These are phyloP conservation scores for Gryllus bimaculatus DNA, from an alignment of 1,140 invertebrate species.

Conservation along the genomic window DNA sequence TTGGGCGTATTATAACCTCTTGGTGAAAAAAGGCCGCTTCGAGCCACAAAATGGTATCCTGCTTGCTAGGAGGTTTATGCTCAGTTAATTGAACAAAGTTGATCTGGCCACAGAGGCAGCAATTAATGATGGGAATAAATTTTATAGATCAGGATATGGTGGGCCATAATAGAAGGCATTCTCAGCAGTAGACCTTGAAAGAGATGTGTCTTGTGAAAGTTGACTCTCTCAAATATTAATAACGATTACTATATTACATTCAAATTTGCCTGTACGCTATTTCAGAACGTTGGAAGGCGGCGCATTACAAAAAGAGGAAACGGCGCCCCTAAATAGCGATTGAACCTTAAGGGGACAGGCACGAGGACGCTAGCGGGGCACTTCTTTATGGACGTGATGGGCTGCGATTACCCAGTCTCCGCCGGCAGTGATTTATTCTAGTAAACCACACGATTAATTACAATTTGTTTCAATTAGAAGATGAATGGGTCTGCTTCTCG, in stretches of 20 bases:
- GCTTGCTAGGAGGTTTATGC: background rate
- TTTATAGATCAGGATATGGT: constrained; percentile 5
- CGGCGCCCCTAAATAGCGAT: no score
- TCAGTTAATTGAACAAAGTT: constrained; percentile 5
- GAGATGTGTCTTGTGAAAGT: background rate
- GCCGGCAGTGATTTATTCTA: background rate
- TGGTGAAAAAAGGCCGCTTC: background rate
- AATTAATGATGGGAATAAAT: background rate
- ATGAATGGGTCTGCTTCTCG: background rate
- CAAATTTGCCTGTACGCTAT: no score
- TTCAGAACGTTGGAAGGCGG: no score
- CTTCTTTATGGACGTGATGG: background rate
- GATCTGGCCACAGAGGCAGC: background rate
- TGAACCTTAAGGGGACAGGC: no score
- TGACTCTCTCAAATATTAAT: no score
- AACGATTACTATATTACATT: no score
- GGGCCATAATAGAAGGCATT: background rate
- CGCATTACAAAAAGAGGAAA: no score
- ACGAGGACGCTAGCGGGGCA: no score
- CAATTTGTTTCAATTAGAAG: background rate
- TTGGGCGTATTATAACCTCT: background rate
- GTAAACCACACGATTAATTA: background rate
- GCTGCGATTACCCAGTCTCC: background rate
- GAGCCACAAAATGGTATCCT: background rate
- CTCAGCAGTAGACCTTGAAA: background rate